Percentiles rank a stretch among this genome's conserved stretches.
Evolutionary conservation across 2,888 invertebrate genomes (phyloP).

Genomic region (Acrobasis repandana): DNA sequence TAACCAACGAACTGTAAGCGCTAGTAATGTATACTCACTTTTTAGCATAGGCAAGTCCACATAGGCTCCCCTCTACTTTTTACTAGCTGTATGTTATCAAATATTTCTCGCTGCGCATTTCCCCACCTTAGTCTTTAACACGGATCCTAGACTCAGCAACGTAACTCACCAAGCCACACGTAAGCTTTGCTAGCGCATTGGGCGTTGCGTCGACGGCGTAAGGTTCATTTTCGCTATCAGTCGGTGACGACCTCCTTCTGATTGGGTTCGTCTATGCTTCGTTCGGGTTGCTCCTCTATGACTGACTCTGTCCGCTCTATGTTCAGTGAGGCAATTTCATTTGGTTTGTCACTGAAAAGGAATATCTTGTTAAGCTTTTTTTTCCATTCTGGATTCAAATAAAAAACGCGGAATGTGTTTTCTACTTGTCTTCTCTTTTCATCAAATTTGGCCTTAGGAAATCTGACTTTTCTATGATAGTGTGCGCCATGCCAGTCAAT

Average conservation of each 20-base stretch:
- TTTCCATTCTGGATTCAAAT: not conserved
- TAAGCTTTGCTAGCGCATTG: constrained; percentile 27
- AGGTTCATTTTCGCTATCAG: constrained; percentile 44
- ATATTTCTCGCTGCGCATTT: not conserved
- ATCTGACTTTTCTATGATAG: too few relatives aligned
- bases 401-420: not conserved
- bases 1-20: too few relatives aligned
- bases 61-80: too few relatives aligned
- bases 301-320: constrained; percentile 70
- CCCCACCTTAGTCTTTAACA: not conserved
- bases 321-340: constrained; percentile 54
- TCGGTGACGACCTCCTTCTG: constrained; percentile 51
- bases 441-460: too few relatives aligned
- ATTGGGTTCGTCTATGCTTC: constrained; percentile 31
- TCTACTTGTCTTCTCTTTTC: too few relatives aligned
- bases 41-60: too few relatives aligned
- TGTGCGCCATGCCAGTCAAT: too few relatives aligned
- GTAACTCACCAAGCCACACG: constrained; percentile 27
- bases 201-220: constrained; percentile 11
- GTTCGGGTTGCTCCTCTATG: constrained; percentile 51
- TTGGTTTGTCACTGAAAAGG: constrained; percentile 52
- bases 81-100: too few relatives aligned
- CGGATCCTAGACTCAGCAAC: not conserved
- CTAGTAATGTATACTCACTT: too few relatives aligned
- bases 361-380: constrained; percentile 12